These are phyloP conservation scores for Sarcoramphus papa DNA, from an alignment of 2,797 vertebrate genomes.

Conservation along the genomic window DNA sequence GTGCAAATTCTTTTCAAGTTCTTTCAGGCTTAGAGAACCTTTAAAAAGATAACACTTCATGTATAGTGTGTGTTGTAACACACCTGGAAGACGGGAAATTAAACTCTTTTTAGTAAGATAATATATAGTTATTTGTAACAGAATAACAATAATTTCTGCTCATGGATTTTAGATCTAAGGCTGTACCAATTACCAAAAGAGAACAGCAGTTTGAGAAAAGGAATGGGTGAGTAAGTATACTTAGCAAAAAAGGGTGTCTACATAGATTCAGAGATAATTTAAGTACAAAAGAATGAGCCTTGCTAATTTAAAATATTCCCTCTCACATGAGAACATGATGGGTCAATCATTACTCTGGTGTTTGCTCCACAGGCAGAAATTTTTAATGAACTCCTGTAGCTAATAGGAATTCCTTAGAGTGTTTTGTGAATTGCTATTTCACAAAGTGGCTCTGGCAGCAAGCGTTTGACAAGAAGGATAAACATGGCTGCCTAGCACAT, in stretches of 20 bases:
- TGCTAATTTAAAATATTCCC: slow-evolving; percentile 38
- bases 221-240: neutral
- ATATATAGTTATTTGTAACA: neutral
- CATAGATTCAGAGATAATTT: slow-evolving; percentile 5
- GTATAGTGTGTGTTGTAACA: neutral
- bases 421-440: slow-evolving; percentile 52
- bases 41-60: neutral
- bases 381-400: slow-evolving; percentile 61
- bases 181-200: neutral
- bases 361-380: slow-evolving; percentile 47
- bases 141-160: neutral
- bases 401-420: slow-evolving; percentile 61
- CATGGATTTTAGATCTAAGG: neutral
- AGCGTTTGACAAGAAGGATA: slow-evolving; percentile 56
- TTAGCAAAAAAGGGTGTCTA: neutral
- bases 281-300: neutral
- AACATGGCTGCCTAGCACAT: slow-evolving; percentile 59
- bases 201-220: neutral
- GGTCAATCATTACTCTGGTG: slow-evolving; percentile 56
- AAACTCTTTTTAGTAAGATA: neutral
- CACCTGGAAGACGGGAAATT: neutral
- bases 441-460: slow-evolving; percentile 55
- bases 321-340: slow-evolving; percentile 34
- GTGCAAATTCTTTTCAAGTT: neutral
- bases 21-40: neutral